Evolutionary conservation across 2,797 vertebrate genomes (phyloP), one percentile per base, ranked within the genome.

Genomic region (Dicrostonyx torquatus): DNA sequence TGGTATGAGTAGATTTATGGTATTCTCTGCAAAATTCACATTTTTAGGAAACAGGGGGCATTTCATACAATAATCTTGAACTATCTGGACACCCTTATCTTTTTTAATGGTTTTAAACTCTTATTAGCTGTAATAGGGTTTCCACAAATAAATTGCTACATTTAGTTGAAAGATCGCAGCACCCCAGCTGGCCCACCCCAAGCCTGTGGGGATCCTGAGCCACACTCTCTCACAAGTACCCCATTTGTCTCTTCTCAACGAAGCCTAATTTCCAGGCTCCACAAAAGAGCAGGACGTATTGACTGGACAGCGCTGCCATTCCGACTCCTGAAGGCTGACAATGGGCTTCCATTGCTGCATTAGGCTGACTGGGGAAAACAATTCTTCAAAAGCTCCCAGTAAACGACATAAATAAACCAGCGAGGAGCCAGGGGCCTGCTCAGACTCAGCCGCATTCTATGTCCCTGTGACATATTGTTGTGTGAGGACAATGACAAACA

Each of bases 261-360:
- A 86, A 45, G 40, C 15, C 85, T 85, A 90, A 83, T 98, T 97
- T 98, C 75, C 95, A 97, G 96, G 76, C 82, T 75, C 93, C 84
- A 72, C 96, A 93, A 98, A 98, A 79, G 62, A 97, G 72, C 76
- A 93, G 72, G 92, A 91, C 18, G 1, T 86, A 94, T 97, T 97
- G 95, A 97, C 93, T 89, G 92, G 95, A 94, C 90, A 88, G 48
- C 26, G 40, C 53, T 13, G 9, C 93, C 84, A 93, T 97, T 97
- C 95, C 83, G 92, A 95, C 66, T 95, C 95, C 94, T 90, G 96
- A 90, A 98, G 97, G 95, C 95, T 97, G 96, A 96, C 77, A 70
- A 1, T 87, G 75, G 77, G 40, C 37, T 94, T 96, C 96, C 83
- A 76, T 95, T 20, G 89, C 92, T 45, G 31, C 2, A 45, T 84